phyloP scores from a whole-genome alignment of 2,113 vertebrate species.

The Stigmatopora nigra region DNA sequence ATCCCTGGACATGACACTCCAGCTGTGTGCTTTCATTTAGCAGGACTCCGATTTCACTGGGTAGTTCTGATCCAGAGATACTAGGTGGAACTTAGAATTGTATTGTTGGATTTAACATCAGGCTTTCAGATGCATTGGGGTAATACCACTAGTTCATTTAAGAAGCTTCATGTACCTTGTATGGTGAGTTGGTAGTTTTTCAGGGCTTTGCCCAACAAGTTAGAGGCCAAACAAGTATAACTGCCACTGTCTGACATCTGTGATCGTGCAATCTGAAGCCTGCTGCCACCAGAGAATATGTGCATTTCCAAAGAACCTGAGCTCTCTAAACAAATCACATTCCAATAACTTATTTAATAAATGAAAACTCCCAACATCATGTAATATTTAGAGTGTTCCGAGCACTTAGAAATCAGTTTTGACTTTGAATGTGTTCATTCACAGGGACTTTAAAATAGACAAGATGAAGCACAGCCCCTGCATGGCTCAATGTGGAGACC shows the following conservation, averaged over 20 bases:
- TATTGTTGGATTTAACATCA: conserved; percentile 15
- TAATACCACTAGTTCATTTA: neutral
- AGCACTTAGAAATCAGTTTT: neutral
- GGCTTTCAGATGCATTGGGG: neutral
- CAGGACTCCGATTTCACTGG: conserved; percentile 78
- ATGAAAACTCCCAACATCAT: neutral
- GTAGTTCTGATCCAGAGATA: conserved; percentile 81
- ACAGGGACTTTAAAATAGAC: neutral
- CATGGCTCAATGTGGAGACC: neutral
- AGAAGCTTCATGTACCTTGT: conserved; percentile 70
- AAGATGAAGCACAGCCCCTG: neutral
- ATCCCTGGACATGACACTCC: conserved; percentile 75
- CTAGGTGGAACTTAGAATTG: conserved; percentile 83
- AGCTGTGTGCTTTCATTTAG: conserved; percentile 81
- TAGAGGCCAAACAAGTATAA: conserved; percentile 86
- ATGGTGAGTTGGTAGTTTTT: conserved; percentile 84
- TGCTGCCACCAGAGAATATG: conserved; percentile 87
- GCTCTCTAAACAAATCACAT: conserved; percentile 67
- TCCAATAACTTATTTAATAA: neutral
- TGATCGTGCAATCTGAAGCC: conserved; percentile 84
- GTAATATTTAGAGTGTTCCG: neutral
- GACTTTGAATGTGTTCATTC: neutral
- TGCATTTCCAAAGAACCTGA: conserved; percentile 82
- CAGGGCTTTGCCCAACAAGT: conserved; percentile 79
- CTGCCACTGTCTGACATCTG: conserved; percentile 79